Base-by-base conservation (phyloP, 1,140 invertebrate species). In the Heliconius congener region DNA sequence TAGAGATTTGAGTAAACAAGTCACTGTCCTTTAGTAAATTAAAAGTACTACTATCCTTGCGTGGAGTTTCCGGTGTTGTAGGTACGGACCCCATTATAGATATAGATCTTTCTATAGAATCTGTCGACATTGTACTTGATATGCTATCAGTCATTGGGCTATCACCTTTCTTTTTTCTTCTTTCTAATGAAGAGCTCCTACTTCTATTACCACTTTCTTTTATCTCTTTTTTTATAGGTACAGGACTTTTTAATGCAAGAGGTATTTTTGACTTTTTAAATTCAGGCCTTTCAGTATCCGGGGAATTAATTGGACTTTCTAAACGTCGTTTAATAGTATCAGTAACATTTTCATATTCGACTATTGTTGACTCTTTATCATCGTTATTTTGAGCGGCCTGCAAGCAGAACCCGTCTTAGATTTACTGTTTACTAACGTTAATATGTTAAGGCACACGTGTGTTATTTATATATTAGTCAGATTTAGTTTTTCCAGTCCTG, bases 1-100 rank as follows among this genome's bases (percentile, higher is more conserved):
- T 93, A 0, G 96, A 97, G 82, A 97, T 96, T 92, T 97, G 96
- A 1, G 96, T 96, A 86, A 97, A 97, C 3, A 97, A 92, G 60
- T 95, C 95, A 87, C 96, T 97, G 78, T 97, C 96, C 87, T 97
- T 96, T 16, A 96, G 94, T 50, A 97, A 88, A 79, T 95, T 95
- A 82, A 96, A 95, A 19, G 95, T 96, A 82, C 95, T 95, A 78
- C 90, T 91, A 72, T 90, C 84, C 71, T 89, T 88, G 30, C 81
- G 81, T 2, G 86, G 83, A 16, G 87, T 82, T 1, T 80, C 86
- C 3, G 90, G 91, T 8, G 88, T 92, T 9, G 85, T 81, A 4
- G 91, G 87, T n/a, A 78, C 46, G 70, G 89, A 86, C 27, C 73
- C 73, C 37, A 74, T 46, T n/a, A 74, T 77, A 9, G 84, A 86